Evolutionary conservation across 2,797 vertebrate genomes (phyloP).

Genomic region (Xenopus petersii): DNA sequence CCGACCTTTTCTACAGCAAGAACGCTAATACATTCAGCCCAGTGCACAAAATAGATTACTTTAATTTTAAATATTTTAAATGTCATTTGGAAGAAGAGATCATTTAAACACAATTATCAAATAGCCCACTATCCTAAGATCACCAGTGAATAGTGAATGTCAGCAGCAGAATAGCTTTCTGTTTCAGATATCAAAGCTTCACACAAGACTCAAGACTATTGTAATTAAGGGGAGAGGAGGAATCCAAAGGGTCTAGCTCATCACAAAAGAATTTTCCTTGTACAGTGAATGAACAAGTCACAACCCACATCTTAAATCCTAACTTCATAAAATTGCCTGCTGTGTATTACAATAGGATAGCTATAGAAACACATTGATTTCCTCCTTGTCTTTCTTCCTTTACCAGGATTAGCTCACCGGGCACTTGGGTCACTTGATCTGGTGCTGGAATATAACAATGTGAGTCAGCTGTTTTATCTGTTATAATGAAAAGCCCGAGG

Average conservation of each 20-base stretch:
- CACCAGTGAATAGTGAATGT: slow-evolving; percentile 2
- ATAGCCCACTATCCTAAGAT: background rate
- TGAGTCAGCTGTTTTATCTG: slow-evolving; percentile 28
- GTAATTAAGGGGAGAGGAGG: slow-evolving; percentile 43
- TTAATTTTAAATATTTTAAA: slow-evolving; percentile 1
- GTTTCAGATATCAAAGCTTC: slow-evolving; percentile 44
- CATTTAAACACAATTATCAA: background rate
- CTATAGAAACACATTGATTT: too few relatives aligned
- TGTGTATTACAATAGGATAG: background rate
- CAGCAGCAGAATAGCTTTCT: slow-evolving; percentile 50
- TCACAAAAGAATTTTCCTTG: slow-evolving; percentile 52
- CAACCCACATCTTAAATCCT: slow-evolving; percentile 18
- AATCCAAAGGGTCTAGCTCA: slow-evolving; percentile 56
- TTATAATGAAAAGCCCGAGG: slow-evolving; percentile 62
- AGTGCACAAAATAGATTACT: slow-evolving; percentile 13
- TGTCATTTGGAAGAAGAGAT: slow-evolving; percentile 24
- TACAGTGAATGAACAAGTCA: slow-evolving; percentile 46
- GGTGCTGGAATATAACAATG: slow-evolving; percentile 56
- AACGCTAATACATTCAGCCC: background rate
- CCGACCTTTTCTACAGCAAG: background rate
- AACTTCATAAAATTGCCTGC: slow-evolving; percentile 24
- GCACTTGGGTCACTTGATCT: slow-evolving; percentile 62
- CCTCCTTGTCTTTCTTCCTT: too few relatives aligned
- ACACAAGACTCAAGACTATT: slow-evolving; percentile 40
- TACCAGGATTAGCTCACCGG: slow-evolving; percentile 57